Evolutionary conservation across 2,113 vertebrate genomes (phyloP).

Genomic region (Leptobrachium leishanense): DNA sequence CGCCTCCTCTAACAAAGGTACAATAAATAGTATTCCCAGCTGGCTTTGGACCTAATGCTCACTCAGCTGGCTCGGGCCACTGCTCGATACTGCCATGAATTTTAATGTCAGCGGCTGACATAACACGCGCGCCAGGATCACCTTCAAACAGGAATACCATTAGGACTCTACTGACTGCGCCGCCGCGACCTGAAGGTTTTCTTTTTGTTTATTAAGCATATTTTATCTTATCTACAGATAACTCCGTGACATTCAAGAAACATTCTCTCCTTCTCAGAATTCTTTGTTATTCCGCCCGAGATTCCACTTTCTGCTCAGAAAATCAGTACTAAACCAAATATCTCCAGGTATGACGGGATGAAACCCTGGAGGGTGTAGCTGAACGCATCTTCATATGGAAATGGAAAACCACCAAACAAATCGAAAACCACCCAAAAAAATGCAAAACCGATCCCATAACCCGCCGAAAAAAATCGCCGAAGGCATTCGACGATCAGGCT

Average conservation of each 20-base stretch:
- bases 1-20: conserved; percentile 15
- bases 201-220: conserved; percentile 27
- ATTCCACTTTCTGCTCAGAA: no score
- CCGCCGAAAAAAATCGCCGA: no score
- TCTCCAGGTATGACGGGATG: no score
- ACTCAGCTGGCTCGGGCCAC: conserved; percentile 15
- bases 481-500: no score
- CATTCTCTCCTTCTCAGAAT: not conserved
- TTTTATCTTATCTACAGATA: conserved; percentile 5
- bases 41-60: not conserved
- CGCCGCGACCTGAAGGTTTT: not conserved
- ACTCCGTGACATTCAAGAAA: conserved; percentile 8
- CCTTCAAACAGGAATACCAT: conserved; percentile 42
- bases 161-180: conserved; percentile 8
- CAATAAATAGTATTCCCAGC: conserved; percentile 26
- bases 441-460: no score
- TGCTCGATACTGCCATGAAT: conserved; percentile 36
- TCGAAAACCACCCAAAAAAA: no score
- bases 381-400: no score
- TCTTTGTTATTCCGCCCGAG: not conserved
- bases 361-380: no score
- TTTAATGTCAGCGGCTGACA: conserved; percentile 41
- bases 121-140: conserved; percentile 27
- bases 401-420: no score
- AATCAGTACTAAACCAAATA: no score